Evolutionary conservation across 1,140 invertebrate genomes (phyloP).

Genomic region (Lepidostoma basale): DNA sequence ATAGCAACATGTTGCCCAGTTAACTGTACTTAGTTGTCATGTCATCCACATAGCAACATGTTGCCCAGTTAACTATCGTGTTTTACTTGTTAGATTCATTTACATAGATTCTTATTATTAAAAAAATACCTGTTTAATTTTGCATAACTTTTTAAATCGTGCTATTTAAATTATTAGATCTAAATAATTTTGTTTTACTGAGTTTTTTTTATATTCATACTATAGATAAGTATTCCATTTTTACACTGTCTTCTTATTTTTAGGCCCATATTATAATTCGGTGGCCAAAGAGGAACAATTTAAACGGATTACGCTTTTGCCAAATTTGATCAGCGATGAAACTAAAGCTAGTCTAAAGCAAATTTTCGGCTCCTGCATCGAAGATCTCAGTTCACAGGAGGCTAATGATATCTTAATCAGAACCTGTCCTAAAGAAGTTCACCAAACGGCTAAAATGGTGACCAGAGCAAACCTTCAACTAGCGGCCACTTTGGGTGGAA

Average conservation of each 20-base stretch:
- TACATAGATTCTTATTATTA: no score
- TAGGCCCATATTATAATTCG: slow-evolving; percentile 65
- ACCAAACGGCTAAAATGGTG: slow-evolving; percentile 53
- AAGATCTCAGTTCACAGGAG: slow-evolving; percentile 74
- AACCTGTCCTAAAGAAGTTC: slow-evolving; percentile 68
- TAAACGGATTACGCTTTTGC: slow-evolving; percentile 78
- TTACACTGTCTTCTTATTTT: slow-evolving; percentile 37
- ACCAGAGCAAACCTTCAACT: slow-evolving; percentile 53
- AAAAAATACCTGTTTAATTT: no score
- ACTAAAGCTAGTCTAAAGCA: slow-evolving; percentile 67
- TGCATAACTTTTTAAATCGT: no score
- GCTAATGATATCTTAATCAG: slow-evolving; percentile 82
- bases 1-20: no score
- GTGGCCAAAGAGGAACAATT: slow-evolving; percentile 67
- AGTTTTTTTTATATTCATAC: no score
- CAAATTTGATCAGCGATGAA: slow-evolving; percentile 71
- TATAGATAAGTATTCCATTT: slow-evolving; percentile 13
- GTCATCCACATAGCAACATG: no score
- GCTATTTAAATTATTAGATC: no score
- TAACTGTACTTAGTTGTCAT: no score
- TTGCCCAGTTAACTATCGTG: no score
- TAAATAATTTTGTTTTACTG: no score
- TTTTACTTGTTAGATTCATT: no score
- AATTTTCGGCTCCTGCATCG: slow-evolving; percentile 69
- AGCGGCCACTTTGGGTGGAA: slow-evolving; percentile 21